Percentiles rank a stretch among this genome's conserved stretches.
Evolutionary conservation across 2,888 invertebrate genomes (phyloP).

Genomic region (Deroplatys truncata): DNA sequence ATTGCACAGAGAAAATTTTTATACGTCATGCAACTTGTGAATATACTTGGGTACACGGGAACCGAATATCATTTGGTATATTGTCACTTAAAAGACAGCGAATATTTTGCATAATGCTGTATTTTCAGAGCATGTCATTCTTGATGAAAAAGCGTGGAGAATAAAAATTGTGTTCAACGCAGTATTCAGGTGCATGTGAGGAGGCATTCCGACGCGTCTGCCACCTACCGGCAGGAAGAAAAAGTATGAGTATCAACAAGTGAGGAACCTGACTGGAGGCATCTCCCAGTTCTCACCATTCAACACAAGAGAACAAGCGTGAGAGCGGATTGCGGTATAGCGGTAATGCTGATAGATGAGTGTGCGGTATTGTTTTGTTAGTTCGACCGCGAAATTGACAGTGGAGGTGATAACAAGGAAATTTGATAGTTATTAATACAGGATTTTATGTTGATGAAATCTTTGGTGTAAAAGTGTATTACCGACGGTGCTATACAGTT

Average conservation of each 20-base stretch:
- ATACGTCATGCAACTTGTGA: too few species aligned
- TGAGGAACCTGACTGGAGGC: not conserved
- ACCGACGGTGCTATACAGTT: not conserved
- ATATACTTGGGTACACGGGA: too few species aligned
- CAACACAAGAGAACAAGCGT: not conserved
- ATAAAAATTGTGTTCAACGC: not conserved
- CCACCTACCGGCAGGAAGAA: not conserved
- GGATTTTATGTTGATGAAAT: not conserved
- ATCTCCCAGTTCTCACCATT: not conserved
- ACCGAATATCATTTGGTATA: too few species aligned
- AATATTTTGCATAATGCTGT: too few species aligned
- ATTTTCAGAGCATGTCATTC: too few species aligned
- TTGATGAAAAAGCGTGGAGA: not conserved
- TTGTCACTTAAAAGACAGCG: too few species aligned
- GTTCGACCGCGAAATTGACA: not conserved
- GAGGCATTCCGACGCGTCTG: not conserved
- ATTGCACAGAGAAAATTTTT: too few species aligned
- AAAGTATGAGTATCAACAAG: not conserved
- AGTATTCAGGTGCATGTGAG: not conserved
- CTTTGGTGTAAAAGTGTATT: not conserved
- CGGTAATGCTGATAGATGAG: not conserved
- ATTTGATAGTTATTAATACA: not conserved
- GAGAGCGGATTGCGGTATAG: not conserved
- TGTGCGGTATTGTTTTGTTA: not conserved
- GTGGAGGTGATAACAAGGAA: not conserved